phyloP scores from a whole-genome alignment of 2,113 vertebrate species.

The Cromileptes altivelis region DNA sequence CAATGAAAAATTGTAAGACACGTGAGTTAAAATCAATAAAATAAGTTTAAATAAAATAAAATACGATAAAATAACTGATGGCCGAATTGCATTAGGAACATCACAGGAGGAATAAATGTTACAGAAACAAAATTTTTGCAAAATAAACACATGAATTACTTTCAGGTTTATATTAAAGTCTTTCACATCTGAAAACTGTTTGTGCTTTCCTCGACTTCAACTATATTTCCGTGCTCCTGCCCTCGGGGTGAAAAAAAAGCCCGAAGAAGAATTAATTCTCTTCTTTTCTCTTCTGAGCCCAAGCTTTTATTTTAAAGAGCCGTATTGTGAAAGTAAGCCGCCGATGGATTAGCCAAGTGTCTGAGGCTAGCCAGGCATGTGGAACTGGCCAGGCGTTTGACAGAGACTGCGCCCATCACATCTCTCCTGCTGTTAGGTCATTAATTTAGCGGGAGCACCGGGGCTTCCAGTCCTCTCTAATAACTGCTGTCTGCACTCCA shows the following conservation, averaged over 20 bases:
- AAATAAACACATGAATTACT: not conserved
- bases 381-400: constrained; percentile 69
- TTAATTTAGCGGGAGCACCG: constrained; percentile 71
- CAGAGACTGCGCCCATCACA: constrained; percentile 65
- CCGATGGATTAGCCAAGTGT: constrained; percentile 67
- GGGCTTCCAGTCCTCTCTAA: constrained; percentile 72
- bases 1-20: too few relatives aligned
- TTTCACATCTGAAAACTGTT: constrained; percentile 1
- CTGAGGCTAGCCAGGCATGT: constrained; percentile 45
- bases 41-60: too few relatives aligned
- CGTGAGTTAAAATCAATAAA: too few relatives aligned
- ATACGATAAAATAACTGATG: not conserved
- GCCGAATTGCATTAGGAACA: not conserved
- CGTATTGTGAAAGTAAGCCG: constrained; percentile 56
- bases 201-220: not conserved
- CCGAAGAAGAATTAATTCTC: constrained; percentile 28
- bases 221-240: not conserved
- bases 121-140: not conserved
- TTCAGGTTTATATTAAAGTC: not conserved
- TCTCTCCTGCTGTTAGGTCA: constrained; percentile 73
- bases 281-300: constrained; percentile 21
- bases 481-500: constrained; percentile 58
- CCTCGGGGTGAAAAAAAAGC: not conserved
- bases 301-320: constrained; percentile 45
- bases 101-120: not conserved